A percentile compares a stretch with the other conserved stretches of the same genome.
These are phyloP conservation scores for Orchestes rusci DNA, from an alignment of 2,888 invertebrate genomes.

Conservation along the genomic window DNA sequence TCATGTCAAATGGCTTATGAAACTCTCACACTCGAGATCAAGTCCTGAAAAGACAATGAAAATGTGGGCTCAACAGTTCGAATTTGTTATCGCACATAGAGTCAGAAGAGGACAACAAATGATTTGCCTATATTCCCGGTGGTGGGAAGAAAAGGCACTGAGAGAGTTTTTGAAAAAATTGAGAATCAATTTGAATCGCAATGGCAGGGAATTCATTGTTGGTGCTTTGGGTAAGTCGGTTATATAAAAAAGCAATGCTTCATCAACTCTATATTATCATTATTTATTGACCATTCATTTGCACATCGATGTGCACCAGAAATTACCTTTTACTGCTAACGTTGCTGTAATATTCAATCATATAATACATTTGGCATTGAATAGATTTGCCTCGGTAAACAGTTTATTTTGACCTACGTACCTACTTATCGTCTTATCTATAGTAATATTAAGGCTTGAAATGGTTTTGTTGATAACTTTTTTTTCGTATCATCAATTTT, in stretches of 20 bases:
- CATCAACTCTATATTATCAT: too few relatives aligned
- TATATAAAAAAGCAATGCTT: neutral
- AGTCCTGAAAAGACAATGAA: slow-evolving; percentile 47
- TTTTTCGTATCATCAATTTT: too few relatives aligned
- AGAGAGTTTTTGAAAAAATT: slow-evolving; percentile 48
- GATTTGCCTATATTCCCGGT: slow-evolving; percentile 53
- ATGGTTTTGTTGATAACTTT: too few relatives aligned
- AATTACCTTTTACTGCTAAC: too few relatives aligned
- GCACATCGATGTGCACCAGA: too few relatives aligned
- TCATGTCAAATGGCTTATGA: slow-evolving; percentile 26
- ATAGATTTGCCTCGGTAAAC: too few relatives aligned
- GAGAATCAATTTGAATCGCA: slow-evolving; percentile 43
- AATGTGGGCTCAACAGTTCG: slow-evolving; percentile 50
- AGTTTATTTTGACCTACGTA: too few relatives aligned
- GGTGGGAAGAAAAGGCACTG: slow-evolving; percentile 57
- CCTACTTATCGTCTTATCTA: too few relatives aligned
- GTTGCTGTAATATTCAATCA: too few relatives aligned
- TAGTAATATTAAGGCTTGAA: too few relatives aligned
- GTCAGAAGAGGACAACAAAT: slow-evolving; percentile 57
- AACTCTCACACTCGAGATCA: slow-evolving; percentile 31
- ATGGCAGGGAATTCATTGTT: slow-evolving; percentile 49
- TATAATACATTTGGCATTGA: too few relatives aligned
- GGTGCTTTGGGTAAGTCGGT: slow-evolving; percentile 45
- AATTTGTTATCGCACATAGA: slow-evolving; percentile 54
- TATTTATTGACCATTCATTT: too few relatives aligned